Base-by-base conservation (phyloP, 2,113 vertebrate species). In the Meriones unguiculatus region DNA sequence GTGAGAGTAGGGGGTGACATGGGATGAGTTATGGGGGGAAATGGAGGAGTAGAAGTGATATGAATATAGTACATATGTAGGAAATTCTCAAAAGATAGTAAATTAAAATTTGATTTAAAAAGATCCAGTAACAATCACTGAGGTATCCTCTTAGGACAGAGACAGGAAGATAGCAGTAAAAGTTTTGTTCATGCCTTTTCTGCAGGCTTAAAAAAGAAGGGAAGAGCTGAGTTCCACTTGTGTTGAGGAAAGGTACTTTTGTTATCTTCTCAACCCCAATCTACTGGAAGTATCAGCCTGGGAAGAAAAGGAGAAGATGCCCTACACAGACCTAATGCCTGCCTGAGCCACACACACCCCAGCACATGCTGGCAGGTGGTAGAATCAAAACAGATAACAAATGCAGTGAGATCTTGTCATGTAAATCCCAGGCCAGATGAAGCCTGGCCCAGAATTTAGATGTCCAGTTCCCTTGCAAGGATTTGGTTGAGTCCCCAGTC, bases 161-260 rank as follows among this genome's bases (percentile, higher is more conserved):
- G n/a, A 92, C 57, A 89, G 78, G 57, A 94, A 50, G 38, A 85
- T 88, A 17, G n/a, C 17, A 89, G 24, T n/a, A 94, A 95, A 41
- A 50, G 12, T 14, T 87, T 89, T 80, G 14, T 6, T 86, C 32
- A n/a, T 81, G 92, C 32, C 81, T 95, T 38, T 52, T 75, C 77
- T 75, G 0, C 11, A 69, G 59, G 54, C 75, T 93, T 64, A 93
- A 13, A 87, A 25, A 80, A 95, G 46, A 67, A 52, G 15, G 35
- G 70, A 89, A 64, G 77, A 84, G 13, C 82, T 50, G 20, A 46
- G 20, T 64, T 95, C 38, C 65, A 92, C n/a, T 87, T 86, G 10
- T 57, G 69, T 94, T 59, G 78, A 93, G 54, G 78, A 78, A 93
- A 62, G 18, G 35, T 86, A 46, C 81, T 35, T 59, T 22, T 80